Evolutionary conservation across 2,888 invertebrate genomes (phyloP), one percentile per base, ranked within the genome.

Genomic region (Chironomus riparius): DNA sequence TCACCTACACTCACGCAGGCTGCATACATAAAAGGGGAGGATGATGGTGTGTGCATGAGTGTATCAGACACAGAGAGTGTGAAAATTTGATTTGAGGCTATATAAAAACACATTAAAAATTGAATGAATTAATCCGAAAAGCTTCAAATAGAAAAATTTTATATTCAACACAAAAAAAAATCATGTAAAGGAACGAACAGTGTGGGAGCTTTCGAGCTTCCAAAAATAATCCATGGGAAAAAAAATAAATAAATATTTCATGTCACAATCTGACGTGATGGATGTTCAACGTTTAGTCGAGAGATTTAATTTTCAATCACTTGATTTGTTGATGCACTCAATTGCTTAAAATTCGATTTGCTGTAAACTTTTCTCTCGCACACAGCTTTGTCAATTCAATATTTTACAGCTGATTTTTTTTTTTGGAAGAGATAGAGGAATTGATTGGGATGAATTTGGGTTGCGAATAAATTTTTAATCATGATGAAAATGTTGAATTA

Each of bases 221-320:
- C 38, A 38, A 38, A 38, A 38, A 38, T 38, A 38, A 38, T 38
- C 38, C 38, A 38, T 38, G 38, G 38, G 7, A 38, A 38, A 38
- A 38, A n/a, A n/a, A n/a, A 24, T 18, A 62, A 62, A 62, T 62
- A 62, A 62, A 62, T 62, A 22, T 62, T 62, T 62, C 62, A 62
- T 62, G 62, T 62, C 65, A 65, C 18, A 65, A 65, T 65, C 21
- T 65, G 65, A 65, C 21, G 65, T 65, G 65, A 65, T 65, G 65
- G 65, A 65, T 65, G 65, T 65, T 65, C 65, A 65, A 65, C 65
- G 21, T 65, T 65, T 65, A 65, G 65, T 65, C 65, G 65, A 65
- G 65, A 65, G 65, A 65, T 65, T 65, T 65, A 65, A 65, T 65
- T 65, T 65, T 65, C 65, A 65, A 65, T 65, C 65, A 65, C 65